phyloP scores from a whole-genome alignment of 2,888 invertebrate species.

The Ctenicera cuprea region DNA sequence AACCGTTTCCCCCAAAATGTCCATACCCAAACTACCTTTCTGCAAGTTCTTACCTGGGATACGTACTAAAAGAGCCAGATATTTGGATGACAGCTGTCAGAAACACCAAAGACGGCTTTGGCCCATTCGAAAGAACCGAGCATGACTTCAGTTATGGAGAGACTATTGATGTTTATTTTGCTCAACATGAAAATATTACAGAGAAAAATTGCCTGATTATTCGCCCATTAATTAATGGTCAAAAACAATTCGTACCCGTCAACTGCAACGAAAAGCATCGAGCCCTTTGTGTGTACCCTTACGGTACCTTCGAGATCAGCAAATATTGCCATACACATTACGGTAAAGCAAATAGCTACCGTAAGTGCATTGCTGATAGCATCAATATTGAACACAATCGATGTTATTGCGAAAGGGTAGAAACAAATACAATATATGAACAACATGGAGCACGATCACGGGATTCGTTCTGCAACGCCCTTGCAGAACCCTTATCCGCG shows the following conservation, averaged over 20 bases:
- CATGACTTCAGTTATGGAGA: neutral
- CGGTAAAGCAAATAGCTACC: neutral
- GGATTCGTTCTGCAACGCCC: conserved; percentile 37
- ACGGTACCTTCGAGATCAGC: neutral
- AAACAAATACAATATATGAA: too few species aligned
- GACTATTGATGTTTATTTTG: conserved; percentile 12
- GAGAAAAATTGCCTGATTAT: conserved; percentile 42
- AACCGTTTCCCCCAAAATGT: conserved; percentile 44
- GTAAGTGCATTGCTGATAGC: conserved; percentile 31
- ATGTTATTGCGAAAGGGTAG: conserved; percentile 14
- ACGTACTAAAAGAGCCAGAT: conserved; percentile 16
- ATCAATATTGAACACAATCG: conserved; percentile 38
- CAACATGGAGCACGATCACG: neutral
- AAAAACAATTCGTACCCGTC: conserved; percentile 24
- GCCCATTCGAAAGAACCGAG: conserved; percentile 30
- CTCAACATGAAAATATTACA: neutral
- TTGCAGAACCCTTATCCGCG: conserved; percentile 41
- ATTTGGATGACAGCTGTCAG: conserved; percentile 45
- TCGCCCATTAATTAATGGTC: too few species aligned
- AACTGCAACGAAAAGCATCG: conserved; percentile 36
- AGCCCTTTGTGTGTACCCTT: conserved; percentile 40
- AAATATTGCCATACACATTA: conserved; percentile 33
- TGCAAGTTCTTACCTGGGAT: neutral
- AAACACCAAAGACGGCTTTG: conserved; percentile 32
- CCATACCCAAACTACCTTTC: conserved; percentile 38